Base-by-base conservation (phyloP, 1,140 invertebrate species). In the Oppia nitens region DNA sequence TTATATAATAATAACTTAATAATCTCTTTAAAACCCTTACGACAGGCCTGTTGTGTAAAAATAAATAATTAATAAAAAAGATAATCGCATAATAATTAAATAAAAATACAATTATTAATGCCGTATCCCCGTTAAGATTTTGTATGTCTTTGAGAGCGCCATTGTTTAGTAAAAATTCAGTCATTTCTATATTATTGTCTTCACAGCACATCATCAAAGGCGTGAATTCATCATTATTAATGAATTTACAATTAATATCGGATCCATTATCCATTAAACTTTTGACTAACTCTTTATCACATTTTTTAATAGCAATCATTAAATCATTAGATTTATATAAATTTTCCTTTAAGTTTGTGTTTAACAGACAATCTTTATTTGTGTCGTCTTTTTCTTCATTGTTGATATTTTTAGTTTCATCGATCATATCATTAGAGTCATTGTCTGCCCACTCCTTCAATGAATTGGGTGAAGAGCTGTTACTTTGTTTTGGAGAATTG, bases 1-100 rank as follows among this genome's bases (percentile, higher is more conserved):
- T 65, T 56, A 23, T 55, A 63, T 12, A 67, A 60, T 17, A 69
- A 53, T 57, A 68, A 57, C 32, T 67, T 66, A 20, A 62, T 61
- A 26, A 69, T 66, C 56, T 68, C 67, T 29, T 29, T 32, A 29
- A 29, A 29, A 21, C 27, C 27, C 11, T n/a, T 21, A 26, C 53
- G 27, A 32, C 17, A 32, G 11, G 29, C 26, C 17, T 20, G 17
- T 40, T 40, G 6, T 40, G 32, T 40, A 17, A 9, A 40, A 40
- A 9, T 40, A 9, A 40, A 9, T 40, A 9, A 40, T 40, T 40
- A 40, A 40, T 40, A 9, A 9, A 40, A 28, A 3, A 53, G 3
- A 2, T 23, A 53, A 53, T n/a, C 23, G 21, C 52, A 53, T 27
- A 23, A 3, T 23, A n/a, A 20, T 23, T 23, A 51, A 12, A 51